Conservation (phyloP, 2,888 invertebrate species). For the Cantharis rufa region DNA sequence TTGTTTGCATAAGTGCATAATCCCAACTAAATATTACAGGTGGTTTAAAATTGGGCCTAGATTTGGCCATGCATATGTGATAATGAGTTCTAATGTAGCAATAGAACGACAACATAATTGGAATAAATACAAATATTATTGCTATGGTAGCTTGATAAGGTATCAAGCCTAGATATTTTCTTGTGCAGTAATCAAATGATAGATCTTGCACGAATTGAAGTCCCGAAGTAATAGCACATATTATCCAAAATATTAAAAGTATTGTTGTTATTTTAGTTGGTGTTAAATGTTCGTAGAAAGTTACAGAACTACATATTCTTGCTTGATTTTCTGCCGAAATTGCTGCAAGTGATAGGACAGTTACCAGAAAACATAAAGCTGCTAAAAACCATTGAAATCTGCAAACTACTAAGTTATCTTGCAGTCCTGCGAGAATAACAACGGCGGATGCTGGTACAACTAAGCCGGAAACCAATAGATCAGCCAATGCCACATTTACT, state of each 20-base stretch:
- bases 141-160: slow-evolving; percentile 63
- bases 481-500: slow-evolving; percentile 72
- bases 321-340: slow-evolving; percentile 71
- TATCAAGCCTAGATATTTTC: slow-evolving; percentile 60
- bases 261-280: slow-evolving; percentile 59
- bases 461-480: slow-evolving; percentile 69
- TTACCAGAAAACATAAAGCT: slow-evolving; percentile 68
- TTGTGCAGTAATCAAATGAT: slow-evolving; percentile 72
- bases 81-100: slow-evolving; percentile 60
- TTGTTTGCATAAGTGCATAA: slow-evolving; percentile 64
- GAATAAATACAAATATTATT: slow-evolving; percentile 63
- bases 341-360: slow-evolving; percentile 64
- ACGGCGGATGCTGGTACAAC: slow-evolving; percentile 73
- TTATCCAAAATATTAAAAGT: slow-evolving; percentile 61
- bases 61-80: slow-evolving; percentile 59
- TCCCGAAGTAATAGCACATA: slow-evolving; percentile 61
- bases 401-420: slow-evolving; percentile 65
- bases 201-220: slow-evolving; percentile 65
- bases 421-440: slow-evolving; percentile 68
- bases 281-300: slow-evolving; percentile 59
- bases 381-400: slow-evolving; percentile 69
- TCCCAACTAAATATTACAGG: slow-evolving; percentile 67
- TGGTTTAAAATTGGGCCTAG: slow-evolving; percentile 65
- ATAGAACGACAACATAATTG: slow-evolving; percentile 61
- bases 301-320: slow-evolving; percentile 62